Percentiles rank a stretch among this genome's conserved stretches.
Conservation (phyloP, 2,888 invertebrate species). For the Hyppa rectilinea region DNA sequence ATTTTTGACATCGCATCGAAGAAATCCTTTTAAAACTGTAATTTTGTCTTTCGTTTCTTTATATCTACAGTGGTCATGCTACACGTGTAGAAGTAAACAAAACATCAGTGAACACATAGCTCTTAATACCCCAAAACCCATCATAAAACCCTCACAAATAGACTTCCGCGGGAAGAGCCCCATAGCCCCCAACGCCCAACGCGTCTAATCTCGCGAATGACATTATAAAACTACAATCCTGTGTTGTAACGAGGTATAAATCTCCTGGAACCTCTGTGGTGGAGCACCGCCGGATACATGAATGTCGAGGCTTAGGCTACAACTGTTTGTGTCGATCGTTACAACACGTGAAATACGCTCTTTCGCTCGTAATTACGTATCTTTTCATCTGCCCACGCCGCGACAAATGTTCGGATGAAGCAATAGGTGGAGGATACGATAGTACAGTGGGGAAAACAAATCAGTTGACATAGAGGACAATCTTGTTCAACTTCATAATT, state of each 20-base stretch:
- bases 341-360: slow-evolving; percentile 42
- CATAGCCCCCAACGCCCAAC: slow-evolving; percentile 16
- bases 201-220: slow-evolving; percentile 22
- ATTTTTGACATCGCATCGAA: neutral
- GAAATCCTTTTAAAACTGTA: neutral
- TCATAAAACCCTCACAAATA: slow-evolving; percentile 1
- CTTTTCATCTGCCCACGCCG: slow-evolving; percentile 64
- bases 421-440: slow-evolving; percentile 19
- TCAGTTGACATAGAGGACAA: neutral
- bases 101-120: slow-evolving; percentile 15
- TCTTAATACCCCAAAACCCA: slow-evolving; percentile 3
- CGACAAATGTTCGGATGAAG: slow-evolving; percentile 47
- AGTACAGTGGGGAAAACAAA: neutral
- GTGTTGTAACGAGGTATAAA: slow-evolving; percentile 47
- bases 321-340: slow-evolving; percentile 53
- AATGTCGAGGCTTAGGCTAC: slow-evolving; percentile 49
- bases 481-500: neutral
- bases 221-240: slow-evolving; percentile 37
- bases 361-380: slow-evolving; percentile 36
- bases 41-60: neutral
- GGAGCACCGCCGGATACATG: slow-evolving; percentile 47
- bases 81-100: slow-evolving; percentile 11
- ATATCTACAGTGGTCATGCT: neutral
- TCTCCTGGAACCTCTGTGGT: slow-evolving; percentile 42
- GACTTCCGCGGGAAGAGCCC: slow-evolving; percentile 17